phyloP scores from a whole-genome alignment of 2,113 vertebrate species.

The Phylloscopus whistleri region DNA sequence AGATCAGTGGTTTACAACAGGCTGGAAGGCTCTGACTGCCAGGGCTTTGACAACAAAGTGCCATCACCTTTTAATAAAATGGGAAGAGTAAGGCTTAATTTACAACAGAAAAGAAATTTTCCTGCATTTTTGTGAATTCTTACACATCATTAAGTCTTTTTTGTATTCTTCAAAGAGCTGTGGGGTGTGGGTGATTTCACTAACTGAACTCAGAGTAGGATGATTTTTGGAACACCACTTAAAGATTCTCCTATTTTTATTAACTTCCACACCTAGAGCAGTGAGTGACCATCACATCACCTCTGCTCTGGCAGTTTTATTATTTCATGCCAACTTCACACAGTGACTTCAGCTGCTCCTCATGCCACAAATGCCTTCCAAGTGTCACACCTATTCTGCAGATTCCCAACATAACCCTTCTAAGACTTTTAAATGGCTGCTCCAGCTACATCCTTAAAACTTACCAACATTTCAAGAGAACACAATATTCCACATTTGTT shows the following conservation, averaged over 20 bases:
- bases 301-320: neutral
- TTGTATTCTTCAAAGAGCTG: neutral
- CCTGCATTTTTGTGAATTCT: conserved; percentile 4
- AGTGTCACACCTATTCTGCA: neutral
- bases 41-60: neutral
- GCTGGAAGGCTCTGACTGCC: neutral
- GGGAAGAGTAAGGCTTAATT: conserved; percentile 47
- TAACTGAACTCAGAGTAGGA: neutral
- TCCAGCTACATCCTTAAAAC: neutral
- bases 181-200: neutral
- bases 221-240: neutral
- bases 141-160: neutral
- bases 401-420: neutral
- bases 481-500: neutral
- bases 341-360: neutral
- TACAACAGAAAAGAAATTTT: conserved; percentile 25
- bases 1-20: neutral
- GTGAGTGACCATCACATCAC: neutral
- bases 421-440: neutral
- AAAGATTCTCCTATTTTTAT: neutral
- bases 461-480: neutral
- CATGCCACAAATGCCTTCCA: neutral
- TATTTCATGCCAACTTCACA: neutral
- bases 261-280: neutral
- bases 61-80: conserved; percentile 3